A percentile compares a stretch with the other conserved stretches of the same genome.
These are phyloP conservation scores for Neodon shergylaensis DNA, from an alignment of 2,113 vertebrate genomes.

Conservation along the genomic window DNA sequence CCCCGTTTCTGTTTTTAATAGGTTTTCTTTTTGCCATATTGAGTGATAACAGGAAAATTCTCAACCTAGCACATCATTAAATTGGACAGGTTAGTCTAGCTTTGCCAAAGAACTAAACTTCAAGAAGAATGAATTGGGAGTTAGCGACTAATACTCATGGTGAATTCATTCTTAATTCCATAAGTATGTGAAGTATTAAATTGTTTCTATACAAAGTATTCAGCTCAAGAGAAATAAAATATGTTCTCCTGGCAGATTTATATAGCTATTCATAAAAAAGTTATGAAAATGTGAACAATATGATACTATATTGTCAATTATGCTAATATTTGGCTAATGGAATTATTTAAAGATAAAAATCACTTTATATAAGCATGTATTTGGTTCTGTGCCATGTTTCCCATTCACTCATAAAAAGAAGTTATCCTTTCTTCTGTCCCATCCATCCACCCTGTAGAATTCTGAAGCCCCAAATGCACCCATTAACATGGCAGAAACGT, in stretches of 20 bases:
- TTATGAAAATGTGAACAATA: slow-evolving; percentile 20
- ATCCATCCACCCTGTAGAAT: background rate
- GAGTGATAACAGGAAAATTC: background rate
- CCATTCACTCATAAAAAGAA: background rate
- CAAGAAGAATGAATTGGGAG: background rate
- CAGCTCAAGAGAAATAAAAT: background rate
- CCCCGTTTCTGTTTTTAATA: background rate
- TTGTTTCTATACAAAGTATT: slow-evolving; percentile 24
- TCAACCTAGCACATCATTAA: background rate
- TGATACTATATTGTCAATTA: slow-evolving; percentile 11
- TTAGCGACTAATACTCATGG: slow-evolving; percentile 29
- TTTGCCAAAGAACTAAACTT: slow-evolving; percentile 32
- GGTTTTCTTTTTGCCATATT: background rate
- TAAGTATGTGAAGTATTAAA: slow-evolving; percentile 50
- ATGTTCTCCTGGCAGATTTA: slow-evolving; percentile 45
- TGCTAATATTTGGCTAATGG: slow-evolving; percentile 41
- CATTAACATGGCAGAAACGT: background rate
- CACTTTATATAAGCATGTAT: background rate
- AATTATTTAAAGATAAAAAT: slow-evolving; percentile 48
- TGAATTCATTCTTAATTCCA: background rate
- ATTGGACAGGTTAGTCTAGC: background rate
- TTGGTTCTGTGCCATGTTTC: background rate
- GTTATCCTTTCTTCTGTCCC: background rate
- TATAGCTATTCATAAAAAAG: slow-evolving; percentile 32
- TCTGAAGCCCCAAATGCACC: background rate